These are phyloP conservation scores for Lasiurus borealis DNA, from an alignment of 2,113 vertebrate genomes.

Conservation along the genomic window DNA sequence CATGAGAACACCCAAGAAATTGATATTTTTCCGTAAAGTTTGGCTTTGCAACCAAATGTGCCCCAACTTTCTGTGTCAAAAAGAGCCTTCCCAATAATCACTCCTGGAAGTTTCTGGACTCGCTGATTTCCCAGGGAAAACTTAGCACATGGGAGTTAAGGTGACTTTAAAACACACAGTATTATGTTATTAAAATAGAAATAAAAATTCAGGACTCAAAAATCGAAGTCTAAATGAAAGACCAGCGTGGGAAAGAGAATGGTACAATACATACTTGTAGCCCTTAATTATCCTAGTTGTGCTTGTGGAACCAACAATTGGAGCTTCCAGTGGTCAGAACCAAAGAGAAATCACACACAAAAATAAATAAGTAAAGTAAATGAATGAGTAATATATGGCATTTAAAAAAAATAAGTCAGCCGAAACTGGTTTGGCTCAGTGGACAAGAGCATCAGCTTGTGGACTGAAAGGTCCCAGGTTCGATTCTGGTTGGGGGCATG, in stretches of 20 bases:
- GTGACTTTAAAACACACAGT: constrained; percentile 24
- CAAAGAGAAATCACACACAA: neutral
- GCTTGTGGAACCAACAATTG: neutral
- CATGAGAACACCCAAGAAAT: constrained; percentile 27
- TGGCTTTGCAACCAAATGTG: constrained; percentile 6
- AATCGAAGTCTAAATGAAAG: constrained; percentile 14
- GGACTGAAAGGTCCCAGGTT: too few species aligned
- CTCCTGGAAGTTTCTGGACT: neutral
- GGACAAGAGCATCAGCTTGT: too few species aligned
- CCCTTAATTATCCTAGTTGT: neutral
- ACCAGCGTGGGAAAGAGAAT: neutral
- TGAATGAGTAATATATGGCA: neutral
- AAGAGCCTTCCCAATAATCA: neutral
- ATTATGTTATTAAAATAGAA: constrained; percentile 37
- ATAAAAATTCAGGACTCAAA: constrained; percentile 22
- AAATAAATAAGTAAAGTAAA: neutral
- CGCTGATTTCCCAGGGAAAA: neutral
- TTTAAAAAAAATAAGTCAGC: neutral
- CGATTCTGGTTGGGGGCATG: too few species aligned
- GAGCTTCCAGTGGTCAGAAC: neutral
- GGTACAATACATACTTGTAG: neutral
- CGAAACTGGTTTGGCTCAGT: too few species aligned
- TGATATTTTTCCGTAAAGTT: neutral
- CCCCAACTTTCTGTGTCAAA: constrained; percentile 20
- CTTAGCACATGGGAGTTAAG: neutral